A percentile compares a stretch with the other conserved stretches of the same genome.
Conservation (phyloP, 2,113 vertebrate species). For the Sander lucioperca region DNA sequence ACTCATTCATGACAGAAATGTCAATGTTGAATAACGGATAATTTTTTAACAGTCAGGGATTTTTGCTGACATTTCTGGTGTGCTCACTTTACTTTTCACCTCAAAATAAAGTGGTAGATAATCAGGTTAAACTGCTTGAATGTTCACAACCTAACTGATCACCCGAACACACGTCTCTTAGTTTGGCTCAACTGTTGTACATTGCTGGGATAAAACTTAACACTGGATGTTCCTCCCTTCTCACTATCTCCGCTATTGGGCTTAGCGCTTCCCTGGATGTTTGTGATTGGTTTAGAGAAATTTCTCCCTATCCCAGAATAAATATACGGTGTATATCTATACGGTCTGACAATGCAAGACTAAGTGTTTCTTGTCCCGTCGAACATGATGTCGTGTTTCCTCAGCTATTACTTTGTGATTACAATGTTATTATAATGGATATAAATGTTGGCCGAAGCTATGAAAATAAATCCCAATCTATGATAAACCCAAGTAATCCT, state of each 20-base stretch:
- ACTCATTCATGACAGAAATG: constrained; percentile 16
- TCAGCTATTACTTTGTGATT: neutral
- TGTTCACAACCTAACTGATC: neutral
- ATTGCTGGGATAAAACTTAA: no score
- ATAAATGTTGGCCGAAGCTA: neutral
- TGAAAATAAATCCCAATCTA: neutral
- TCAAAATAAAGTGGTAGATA: neutral
- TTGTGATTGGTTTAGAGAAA: no score
- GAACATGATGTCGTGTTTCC: neutral
- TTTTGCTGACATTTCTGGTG: neutral
- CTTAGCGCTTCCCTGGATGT: no score
- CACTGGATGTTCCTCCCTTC: no score
- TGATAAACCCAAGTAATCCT: constrained; percentile 5
- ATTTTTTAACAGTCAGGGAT: neutral
- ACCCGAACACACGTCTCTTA: neutral
- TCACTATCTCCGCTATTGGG: no score
- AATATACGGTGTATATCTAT: no score
- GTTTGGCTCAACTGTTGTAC: no score
- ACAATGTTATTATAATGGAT: neutral
- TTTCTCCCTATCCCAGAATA: no score
- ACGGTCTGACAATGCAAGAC: no score
- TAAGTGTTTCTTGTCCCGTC: neutral
- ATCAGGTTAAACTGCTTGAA: neutral
- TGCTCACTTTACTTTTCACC: neutral
- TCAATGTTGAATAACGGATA: neutral